Evolutionary conservation across 2,888 invertebrate genomes (phyloP), one percentile per base, ranked within the genome.

Genomic region (Macropis europaea): DNA sequence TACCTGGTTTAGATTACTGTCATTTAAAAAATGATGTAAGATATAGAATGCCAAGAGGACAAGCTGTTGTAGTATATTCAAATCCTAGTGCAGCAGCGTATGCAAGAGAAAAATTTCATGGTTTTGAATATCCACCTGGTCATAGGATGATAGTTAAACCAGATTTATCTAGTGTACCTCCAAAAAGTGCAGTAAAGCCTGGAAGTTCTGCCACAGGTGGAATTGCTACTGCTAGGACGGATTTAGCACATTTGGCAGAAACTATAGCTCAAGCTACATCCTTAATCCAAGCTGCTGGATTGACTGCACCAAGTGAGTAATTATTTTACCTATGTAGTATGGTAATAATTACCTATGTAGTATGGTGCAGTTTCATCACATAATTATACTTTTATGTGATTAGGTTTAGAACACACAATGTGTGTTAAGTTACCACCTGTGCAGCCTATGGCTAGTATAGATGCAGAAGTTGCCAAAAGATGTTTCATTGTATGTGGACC

Each of bases 71-170:
- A 6, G 93, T 95, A 5, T 96, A 95, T 87, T 93, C 93, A 70
- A 93, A 93, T 84, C 92, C 94, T 0, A 94, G 94, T 83, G 93
- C 94, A 82, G 94, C 95, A 19, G 94, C 93, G 0, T 95, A 96
- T 90, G 96, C 95, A 47, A 93, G 94, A 81, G 95, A 97, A 77
- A 97, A 97, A 90, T 91, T 98, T 43, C 95, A 97, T 89, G 95
- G 96, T 2, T 95, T 98, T 90, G 97, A 98, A 90, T 98, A 97
- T 90, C 97, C 98, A 0, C 95, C 96, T 19, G 97, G 97, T 15
- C 94, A 94, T 84, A 92, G 95, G 70, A 92, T 97, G 76, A 95
- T 95, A 84, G 95, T 96, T 0, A 94, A 93, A 84, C 94, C 94
- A 9, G 93, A 94, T 63, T 77, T 87, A 59, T 82, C 86, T 2